Conservation (phyloP, 2,888 invertebrate genomes). For the Oscheius onirici region DNA sequence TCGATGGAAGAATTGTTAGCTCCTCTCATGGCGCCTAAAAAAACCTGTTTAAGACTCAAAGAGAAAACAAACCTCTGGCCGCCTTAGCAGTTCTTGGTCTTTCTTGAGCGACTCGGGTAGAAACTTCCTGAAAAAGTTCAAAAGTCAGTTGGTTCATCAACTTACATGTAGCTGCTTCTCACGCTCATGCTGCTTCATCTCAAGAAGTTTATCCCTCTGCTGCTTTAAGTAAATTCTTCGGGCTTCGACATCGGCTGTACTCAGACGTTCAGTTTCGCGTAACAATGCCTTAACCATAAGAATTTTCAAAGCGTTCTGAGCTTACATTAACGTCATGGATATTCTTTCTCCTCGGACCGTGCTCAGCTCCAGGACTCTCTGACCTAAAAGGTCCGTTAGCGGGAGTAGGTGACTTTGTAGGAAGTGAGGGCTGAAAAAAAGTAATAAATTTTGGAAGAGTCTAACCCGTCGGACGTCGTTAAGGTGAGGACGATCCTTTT, state of each 20-base stretch:
- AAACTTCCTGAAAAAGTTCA: slow-evolving; percentile 41
- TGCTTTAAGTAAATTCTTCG: slow-evolving; percentile 87
- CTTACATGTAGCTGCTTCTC: slow-evolving; percentile 76
- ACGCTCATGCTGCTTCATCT: slow-evolving; percentile 87
- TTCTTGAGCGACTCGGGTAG: slow-evolving; percentile 39
- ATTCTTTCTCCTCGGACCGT: slow-evolving; percentile 47
- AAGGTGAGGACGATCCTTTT: neutral
- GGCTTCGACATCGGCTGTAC: slow-evolving; percentile 76
- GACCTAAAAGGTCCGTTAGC: neutral
- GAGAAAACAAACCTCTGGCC: slow-evolving; percentile 73
- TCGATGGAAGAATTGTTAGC: neutral
- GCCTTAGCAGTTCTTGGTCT: slow-evolving; percentile 59
- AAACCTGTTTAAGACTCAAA: neutral
- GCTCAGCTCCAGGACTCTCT: slow-evolving; percentile 28
- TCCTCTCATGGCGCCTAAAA: slow-evolving; percentile 27
- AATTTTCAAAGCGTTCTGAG: too few species aligned
- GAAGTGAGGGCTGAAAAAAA: slow-evolving; percentile 27
- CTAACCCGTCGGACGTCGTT: slow-evolving; percentile 27
- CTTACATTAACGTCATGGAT: slow-evolving; percentile 51
- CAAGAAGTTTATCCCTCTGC: slow-evolving; percentile 89
- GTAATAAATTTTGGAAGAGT: slow-evolving; percentile 19
- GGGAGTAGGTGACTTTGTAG: slow-evolving; percentile 9
- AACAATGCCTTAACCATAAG: slow-evolving; percentile 44
- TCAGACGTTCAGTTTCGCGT: slow-evolving; percentile 38
- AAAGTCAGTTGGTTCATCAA: neutral